Percentiles rank a stretch among this genome's conserved stretches.
Evolutionary conservation across 92 coral and sea anemone genomes (phyloP).

Genomic region (Epizoanthus fatuus): DNA sequence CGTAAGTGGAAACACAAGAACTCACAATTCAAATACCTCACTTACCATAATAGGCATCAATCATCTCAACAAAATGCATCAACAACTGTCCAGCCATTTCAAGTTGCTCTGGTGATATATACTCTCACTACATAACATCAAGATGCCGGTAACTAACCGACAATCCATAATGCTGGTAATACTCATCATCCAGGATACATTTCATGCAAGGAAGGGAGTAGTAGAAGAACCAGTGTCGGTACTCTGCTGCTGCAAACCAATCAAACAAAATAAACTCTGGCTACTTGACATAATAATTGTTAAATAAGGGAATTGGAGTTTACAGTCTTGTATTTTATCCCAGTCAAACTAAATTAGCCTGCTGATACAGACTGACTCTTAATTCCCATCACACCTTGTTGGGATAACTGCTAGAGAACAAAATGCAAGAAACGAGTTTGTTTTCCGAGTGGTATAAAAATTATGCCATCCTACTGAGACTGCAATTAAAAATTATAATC

Average conservation of each 20-base stretch:
- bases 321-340: neutral
- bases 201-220: slow-evolving; percentile 32
- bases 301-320: neutral
- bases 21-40: no score
- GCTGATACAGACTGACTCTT: no score
- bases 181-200: slow-evolving; percentile 24
- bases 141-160: slow-evolving; percentile 18
- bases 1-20: no score
- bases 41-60: slow-evolving; percentile 38
- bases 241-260: slow-evolving; percentile 27
- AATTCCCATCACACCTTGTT: no score
- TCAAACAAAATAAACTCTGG: no score
- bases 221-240: slow-evolving; percentile 16
- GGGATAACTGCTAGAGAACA: no score
- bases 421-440: no score
- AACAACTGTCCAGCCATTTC: neutral
- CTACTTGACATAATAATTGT: neutral
- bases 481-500: no score
- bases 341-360: no score
- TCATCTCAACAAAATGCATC: slow-evolving; percentile 32
- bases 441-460: no score
- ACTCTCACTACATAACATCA: slow-evolving; percentile 6
- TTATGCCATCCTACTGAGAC: no score
- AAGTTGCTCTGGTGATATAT: slow-evolving; percentile 21
- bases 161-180: slow-evolving; percentile 14